Percentiles rank a stretch among this genome's conserved stretches.
Evolutionary conservation across 1,140 invertebrate genomes (phyloP).

Genomic region (Drosophila neocordata): DNA sequence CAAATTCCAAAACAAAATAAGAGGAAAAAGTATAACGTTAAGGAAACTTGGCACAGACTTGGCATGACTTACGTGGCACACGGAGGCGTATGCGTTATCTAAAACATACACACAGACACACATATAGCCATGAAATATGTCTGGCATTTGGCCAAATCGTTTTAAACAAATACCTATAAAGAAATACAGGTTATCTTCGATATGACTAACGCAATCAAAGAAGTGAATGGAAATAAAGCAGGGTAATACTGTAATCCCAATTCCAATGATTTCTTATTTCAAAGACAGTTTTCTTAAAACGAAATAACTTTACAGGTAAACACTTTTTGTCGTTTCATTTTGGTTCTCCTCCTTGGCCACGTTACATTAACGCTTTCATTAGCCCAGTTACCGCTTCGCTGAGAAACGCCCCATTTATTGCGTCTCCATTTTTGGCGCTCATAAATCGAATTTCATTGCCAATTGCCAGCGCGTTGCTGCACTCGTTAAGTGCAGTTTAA

Average conservation of each 20-base stretch:
- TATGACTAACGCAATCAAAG: neutral
- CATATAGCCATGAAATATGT: constrained; percentile 54
- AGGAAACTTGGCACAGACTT: constrained; percentile 55
- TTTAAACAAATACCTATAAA: constrained; percentile 57
- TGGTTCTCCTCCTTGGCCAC: constrained; percentile 1
- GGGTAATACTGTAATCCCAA: too few species aligned
- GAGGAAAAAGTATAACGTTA: constrained; percentile 23
- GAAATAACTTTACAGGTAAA: too few species aligned
- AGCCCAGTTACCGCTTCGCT: constrained; percentile 64
- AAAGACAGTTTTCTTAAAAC: too few species aligned
- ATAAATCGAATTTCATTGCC: constrained; percentile 64
- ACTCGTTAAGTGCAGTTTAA: constrained; percentile 72
- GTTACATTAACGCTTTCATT: constrained; percentile 74
- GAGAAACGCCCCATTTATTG: constrained; percentile 52
- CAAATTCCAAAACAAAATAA: constrained; percentile 58
- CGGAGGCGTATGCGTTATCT: constrained; percentile 65
- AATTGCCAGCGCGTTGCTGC: constrained; percentile 45
- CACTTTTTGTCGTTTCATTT: neutral
- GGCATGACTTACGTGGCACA: constrained; percentile 65
- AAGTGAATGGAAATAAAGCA: too few species aligned
- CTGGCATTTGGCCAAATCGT: constrained; percentile 70
- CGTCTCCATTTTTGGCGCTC: constrained; percentile 55
- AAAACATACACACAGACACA: constrained; percentile 10
- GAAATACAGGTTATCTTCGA: constrained; percentile 14
- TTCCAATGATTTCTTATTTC: too few species aligned